A percentile compares a stretch with the other conserved stretches of the same genome.
Evolutionary conservation across 2,888 invertebrate genomes (phyloP).

Genomic region (Norana najaformis): DNA sequence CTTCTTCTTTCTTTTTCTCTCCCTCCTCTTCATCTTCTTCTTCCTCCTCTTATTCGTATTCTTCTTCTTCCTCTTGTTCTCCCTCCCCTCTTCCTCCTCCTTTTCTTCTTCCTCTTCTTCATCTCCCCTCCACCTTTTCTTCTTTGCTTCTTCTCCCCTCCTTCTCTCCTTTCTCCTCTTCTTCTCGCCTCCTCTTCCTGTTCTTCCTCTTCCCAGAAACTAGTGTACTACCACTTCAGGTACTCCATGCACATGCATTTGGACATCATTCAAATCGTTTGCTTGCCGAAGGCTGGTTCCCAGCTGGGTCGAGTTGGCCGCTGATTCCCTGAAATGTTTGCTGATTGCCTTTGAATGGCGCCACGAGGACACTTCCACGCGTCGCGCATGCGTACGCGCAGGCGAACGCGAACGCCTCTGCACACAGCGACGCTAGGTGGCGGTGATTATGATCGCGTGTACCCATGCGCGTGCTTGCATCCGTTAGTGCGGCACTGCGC

Average conservation of each 20-base stretch:
- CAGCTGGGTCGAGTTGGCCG: not conserved
- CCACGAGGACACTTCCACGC: not conserved
- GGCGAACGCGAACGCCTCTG: not conserved
- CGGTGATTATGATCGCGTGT: not conserved
- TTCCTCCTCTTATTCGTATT: not conserved
- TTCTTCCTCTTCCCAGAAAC: too few relatives aligned
- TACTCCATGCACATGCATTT: not conserved
- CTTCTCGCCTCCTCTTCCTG: too few relatives aligned
- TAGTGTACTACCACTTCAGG: too few relatives aligned
- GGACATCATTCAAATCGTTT: not conserved
- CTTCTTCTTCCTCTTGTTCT: too few relatives aligned
- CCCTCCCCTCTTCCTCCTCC: too few relatives aligned
- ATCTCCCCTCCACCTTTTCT: not conserved
- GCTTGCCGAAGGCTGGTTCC: not conserved
- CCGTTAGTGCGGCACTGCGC: too few relatives aligned
- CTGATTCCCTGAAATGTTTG: conserved; percentile 20
- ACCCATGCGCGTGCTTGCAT: not conserved
- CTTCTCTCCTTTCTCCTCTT: too few relatives aligned
- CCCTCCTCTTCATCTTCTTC: not conserved
- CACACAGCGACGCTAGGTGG: not conserved
- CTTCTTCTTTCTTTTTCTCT: not conserved
- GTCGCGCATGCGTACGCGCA: not conserved
- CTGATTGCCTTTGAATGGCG: not conserved
- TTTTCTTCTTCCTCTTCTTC: not conserved
- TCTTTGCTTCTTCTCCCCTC: too few relatives aligned